Evolutionary conservation across 92 coral and sea anemone genomes (phyloP).

Genomic region (Parazoanthus darwini): DNA sequence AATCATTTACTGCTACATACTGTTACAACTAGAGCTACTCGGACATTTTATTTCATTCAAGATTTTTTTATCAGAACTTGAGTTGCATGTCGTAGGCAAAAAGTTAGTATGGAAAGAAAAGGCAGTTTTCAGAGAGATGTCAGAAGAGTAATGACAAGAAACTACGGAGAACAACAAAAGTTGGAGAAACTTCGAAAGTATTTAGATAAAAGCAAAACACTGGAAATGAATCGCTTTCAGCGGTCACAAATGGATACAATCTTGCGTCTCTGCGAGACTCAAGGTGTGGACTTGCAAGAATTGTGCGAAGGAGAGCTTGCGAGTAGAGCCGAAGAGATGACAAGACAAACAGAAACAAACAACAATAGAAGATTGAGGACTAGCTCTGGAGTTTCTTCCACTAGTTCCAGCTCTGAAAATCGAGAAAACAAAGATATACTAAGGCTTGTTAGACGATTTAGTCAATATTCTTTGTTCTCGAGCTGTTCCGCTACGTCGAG

Average conservation of each 20-base stretch:
- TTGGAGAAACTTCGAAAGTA: slow-evolving; percentile 29
- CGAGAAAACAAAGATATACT: slow-evolving; percentile 21
- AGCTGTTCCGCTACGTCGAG: slow-evolving; percentile 17
- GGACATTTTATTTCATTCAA: background rate
- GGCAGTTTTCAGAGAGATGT: slow-evolving; percentile 22
- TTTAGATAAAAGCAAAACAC: slow-evolving; percentile 38
- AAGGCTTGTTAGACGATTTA: slow-evolving; percentile 37
- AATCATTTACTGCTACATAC: background rate
- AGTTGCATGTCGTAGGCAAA: background rate
- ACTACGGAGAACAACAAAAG: slow-evolving; percentile 25
- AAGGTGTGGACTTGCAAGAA: slow-evolving; percentile 39
- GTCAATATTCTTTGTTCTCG: slow-evolving; percentile 17
- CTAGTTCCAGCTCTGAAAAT: background rate
- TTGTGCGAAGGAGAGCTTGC: slow-evolving; percentile 18
- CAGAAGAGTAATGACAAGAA: slow-evolving; percentile 24
- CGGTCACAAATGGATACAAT: slow-evolving; percentile 44
- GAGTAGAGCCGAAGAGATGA: slow-evolving; percentile 5
- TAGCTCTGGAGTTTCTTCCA: background rate
- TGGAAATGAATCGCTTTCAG: slow-evolving; percentile 15
- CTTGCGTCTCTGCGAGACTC: slow-evolving; percentile 32
- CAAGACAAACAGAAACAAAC: background rate
- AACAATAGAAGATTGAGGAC: background rate
- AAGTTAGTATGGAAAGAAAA: slow-evolving; percentile 22
- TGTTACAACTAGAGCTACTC: background rate
- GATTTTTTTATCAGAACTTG: background rate